Conservation (phyloP, 2,797 vertebrate species). For the Peromyscus nudipes region DNA sequence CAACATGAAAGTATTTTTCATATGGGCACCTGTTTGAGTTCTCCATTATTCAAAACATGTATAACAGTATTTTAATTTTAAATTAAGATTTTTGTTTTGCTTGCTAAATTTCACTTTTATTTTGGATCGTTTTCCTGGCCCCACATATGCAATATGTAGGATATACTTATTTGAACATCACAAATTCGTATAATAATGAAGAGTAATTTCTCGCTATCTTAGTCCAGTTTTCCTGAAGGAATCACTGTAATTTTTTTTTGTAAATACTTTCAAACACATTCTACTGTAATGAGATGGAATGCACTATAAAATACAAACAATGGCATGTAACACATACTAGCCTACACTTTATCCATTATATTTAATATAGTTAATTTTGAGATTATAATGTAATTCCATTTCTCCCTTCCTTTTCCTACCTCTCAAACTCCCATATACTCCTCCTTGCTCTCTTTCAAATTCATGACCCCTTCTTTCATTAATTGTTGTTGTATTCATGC, state of each 20-base stretch:
- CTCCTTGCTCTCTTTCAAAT: not conserved
- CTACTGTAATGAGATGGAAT: not conserved
- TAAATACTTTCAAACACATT: conserved; percentile 41
- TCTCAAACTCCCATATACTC: too few species aligned
- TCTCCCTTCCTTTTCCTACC: not conserved
- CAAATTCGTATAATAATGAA: conserved; percentile 5
- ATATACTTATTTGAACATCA: not conserved
- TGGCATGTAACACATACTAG: not conserved
- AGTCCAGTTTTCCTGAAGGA: not conserved
- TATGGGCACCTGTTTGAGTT: conserved; percentile 27
- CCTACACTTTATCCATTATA: not conserved
- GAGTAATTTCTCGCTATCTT: conserved; percentile 10
- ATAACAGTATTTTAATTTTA: conserved; percentile 5
- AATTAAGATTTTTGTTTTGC: conserved; percentile 7
- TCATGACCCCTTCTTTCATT: not conserved
- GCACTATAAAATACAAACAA: not conserved
- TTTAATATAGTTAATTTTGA: not conserved
- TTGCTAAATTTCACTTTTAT: conserved; percentile 28
- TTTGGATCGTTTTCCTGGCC: not conserved
- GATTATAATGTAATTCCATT: not conserved
- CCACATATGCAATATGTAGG: not conserved
- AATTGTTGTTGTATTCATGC: not conserved
- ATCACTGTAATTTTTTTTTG: not conserved
- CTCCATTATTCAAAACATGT: conserved; percentile 2
- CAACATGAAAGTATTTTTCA: conserved; percentile 15